phyloP scores from a whole-genome alignment of 2,113 vertebrate genomes.

The Syrmaticus mikado region DNA sequence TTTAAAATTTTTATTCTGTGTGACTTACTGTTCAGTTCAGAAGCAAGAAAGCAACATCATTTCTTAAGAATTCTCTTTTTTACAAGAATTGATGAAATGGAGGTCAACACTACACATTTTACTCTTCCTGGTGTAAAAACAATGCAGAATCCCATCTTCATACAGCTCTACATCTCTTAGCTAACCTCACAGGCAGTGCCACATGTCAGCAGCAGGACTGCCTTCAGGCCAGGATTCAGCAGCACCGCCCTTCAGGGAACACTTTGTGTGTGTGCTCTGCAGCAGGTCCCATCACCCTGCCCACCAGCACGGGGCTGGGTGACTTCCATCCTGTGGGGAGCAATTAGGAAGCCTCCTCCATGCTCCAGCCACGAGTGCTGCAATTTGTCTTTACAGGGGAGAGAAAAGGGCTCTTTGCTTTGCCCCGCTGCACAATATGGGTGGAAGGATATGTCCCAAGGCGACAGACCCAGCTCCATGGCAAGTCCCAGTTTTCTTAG shows the following conservation, averaged over 20 bases:
- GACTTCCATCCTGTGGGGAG: neutral
- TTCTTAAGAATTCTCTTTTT: neutral
- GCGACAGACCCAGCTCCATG: neutral
- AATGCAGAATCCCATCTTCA: neutral
- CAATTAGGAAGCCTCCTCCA: neutral
- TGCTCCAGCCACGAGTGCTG: neutral
- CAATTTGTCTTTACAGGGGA: neutral
- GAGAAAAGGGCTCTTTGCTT: neutral
- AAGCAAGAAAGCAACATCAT: neutral
- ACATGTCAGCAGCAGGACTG: neutral
- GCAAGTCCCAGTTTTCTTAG: neutral
- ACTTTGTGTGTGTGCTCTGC: neutral
- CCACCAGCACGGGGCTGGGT: neutral
- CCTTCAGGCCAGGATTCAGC: neutral
- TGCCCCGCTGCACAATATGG: neutral
- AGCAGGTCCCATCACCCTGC: neutral
- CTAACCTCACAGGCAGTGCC: neutral
- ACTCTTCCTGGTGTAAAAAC: neutral
- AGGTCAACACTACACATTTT: neutral
- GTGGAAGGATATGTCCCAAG: neutral
- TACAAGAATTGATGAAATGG: neutral
- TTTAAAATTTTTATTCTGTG: neutral
- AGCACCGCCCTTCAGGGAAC: neutral
- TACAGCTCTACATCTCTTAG: neutral
- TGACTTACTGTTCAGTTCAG: neutral